Evolutionary conservation across 1,140 invertebrate species (phyloP).

Genomic region (Pectinophora gossypiella): DNA sequence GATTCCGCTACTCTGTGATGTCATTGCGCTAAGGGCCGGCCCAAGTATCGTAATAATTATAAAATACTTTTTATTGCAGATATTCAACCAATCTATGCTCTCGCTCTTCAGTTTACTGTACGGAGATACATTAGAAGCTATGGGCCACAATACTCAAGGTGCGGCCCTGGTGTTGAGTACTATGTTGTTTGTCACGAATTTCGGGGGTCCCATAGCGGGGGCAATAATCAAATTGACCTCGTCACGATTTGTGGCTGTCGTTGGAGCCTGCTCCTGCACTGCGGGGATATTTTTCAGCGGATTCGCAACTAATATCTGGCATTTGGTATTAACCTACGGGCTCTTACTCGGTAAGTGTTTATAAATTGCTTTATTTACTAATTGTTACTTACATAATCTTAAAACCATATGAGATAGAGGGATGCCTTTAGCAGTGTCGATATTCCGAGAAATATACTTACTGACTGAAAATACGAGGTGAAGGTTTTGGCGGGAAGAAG

Average conservation of each 20-base stretch:
- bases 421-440: too few relatives aligned
- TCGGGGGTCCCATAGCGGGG: constrained; percentile 81
- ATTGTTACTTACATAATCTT: too few relatives aligned
- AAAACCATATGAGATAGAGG: too few relatives aligned
- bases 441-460: too few relatives aligned
- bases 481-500: too few relatives aligned
- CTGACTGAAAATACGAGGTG: too few relatives aligned
- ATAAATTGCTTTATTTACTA: too few relatives aligned
- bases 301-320: constrained; percentile 77
- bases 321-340: constrained; percentile 82
- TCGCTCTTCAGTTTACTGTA: constrained; percentile 84
- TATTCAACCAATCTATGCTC: constrained; percentile 83
- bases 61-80: constrained; percentile 67
- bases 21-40: too few relatives aligned
- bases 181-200: constrained; percentile 81
- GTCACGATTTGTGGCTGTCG: constrained; percentile 78
- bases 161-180: constrained; percentile 82
- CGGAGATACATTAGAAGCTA: constrained; percentile 77
- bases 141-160: constrained; percentile 80
- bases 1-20: too few relatives aligned
- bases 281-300: constrained; percentile 79
- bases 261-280: constrained; percentile 77
- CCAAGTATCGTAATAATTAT: too few relatives aligned
- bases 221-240: constrained; percentile 80
- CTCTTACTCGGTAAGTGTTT: constrained; percentile 76